Percentiles rank a stretch among this genome's conserved stretches.
phyloP scores from a whole-genome alignment of 2,113 vertebrate species.

The Syngnathus floridae region DNA sequence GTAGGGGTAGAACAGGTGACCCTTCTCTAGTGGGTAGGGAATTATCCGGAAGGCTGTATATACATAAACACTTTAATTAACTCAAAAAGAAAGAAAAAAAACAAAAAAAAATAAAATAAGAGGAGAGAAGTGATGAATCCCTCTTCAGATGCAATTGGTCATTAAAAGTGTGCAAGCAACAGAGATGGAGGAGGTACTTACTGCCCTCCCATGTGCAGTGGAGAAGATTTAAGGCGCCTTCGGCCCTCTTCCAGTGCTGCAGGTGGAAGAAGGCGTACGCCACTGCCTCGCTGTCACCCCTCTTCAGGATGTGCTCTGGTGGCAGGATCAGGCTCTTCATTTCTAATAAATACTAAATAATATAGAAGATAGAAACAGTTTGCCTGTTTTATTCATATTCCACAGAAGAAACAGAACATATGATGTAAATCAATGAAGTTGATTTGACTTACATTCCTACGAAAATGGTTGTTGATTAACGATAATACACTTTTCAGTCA shows the following conservation, averaged over 20 bases:
- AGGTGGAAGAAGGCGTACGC: conserved; percentile 98
- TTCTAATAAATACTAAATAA: conserved; percentile 88
- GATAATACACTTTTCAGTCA: too few species aligned
- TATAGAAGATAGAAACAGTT: background rate
- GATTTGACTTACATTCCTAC: too few species aligned
- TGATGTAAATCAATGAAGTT: too few species aligned
- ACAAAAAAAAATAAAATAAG: background rate
- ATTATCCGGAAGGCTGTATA: conserved; percentile 93
- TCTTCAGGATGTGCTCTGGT: conserved; percentile 96
- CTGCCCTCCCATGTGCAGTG: conserved; percentile 99
- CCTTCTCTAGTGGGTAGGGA: conserved; percentile 95
- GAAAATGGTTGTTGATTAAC: too few species aligned
- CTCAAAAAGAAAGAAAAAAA: background rate
- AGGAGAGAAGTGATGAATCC: background rate
- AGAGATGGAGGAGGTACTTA: conserved; percentile 64
- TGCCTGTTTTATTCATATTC: too few species aligned
- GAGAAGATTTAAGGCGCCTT: conserved; percentile 92
- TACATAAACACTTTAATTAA: conserved; percentile 3
- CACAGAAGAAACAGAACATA: too few species aligned
- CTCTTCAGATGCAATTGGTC: background rate
- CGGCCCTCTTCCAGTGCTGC: conserved; percentile 98
- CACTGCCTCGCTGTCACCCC: conserved; percentile 96
- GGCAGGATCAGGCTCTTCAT: conserved; percentile 99
- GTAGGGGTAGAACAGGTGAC: conserved; percentile 97
- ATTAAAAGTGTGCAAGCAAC: background rate